These are phyloP conservation scores for Plutella xylostella DNA, from an alignment of 2,888 invertebrate genomes.

Conservation along the genomic window DNA sequence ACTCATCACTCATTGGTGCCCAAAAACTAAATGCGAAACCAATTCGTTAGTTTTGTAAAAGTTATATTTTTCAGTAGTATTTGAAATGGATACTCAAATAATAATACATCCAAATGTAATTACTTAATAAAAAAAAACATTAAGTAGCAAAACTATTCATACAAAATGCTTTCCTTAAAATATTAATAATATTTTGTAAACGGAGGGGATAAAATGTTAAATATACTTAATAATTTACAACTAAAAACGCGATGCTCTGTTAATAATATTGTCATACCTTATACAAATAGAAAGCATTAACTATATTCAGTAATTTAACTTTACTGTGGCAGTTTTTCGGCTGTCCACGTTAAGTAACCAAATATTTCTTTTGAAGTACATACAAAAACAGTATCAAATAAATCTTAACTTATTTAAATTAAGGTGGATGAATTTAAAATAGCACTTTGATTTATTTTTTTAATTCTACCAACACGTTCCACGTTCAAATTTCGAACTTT, in stretches of 20 bases:
- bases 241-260: too few relatives aligned
- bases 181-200: constrained; percentile 26
- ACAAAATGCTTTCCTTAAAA: constrained; percentile 24
- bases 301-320: too few relatives aligned
- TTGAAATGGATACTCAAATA: constrained; percentile 25
- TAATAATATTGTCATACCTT: too few relatives aligned
- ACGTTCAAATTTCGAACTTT: not conserved
- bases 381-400: too few relatives aligned
- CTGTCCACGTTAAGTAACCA: too few relatives aligned
- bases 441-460: not conserved
- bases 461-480: not conserved
- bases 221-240: constrained; percentile 13
- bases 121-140: constrained; percentile 11
- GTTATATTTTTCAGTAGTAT: constrained; percentile 15
- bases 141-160: constrained; percentile 23
- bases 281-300: too few relatives aligned
- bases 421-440: too few relatives aligned
- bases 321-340: too few relatives aligned
- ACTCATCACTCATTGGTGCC: too few relatives aligned
- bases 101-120: constrained; percentile 1
- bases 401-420: too few relatives aligned
- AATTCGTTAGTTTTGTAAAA: not conserved
- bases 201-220: constrained; percentile 1
- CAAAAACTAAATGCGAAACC: too few relatives aligned
- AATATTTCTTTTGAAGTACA: too few relatives aligned